phyloP scores from a whole-genome alignment of 2,797 vertebrate genomes.

The Falco novaeseelandiae region DNA sequence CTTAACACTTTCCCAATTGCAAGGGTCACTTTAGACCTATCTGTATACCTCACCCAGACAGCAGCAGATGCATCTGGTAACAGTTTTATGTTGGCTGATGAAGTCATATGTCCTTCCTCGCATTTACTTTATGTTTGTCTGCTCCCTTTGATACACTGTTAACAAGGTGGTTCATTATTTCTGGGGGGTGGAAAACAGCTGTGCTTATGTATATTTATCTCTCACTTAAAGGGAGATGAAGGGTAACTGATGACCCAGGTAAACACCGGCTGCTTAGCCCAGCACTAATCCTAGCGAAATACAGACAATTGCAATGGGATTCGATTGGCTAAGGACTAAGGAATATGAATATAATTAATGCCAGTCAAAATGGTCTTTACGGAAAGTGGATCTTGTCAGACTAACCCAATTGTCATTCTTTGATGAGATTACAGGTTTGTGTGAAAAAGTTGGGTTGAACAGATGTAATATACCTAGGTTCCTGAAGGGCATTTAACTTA shows the following conservation, averaged over 20 bases:
- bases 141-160: not conserved
- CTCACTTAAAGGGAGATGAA: not conserved
- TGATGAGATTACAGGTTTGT: not conserved
- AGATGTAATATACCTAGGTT: not conserved
- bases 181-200: not conserved
- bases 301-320: not conserved
- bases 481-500: not conserved
- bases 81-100: not conserved
- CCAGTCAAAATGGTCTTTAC: not conserved
- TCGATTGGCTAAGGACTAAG: not conserved
- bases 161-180: not conserved
- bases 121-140: not conserved
- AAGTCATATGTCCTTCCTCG: not conserved
- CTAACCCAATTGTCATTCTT: not conserved
- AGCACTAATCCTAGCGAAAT: not conserved
- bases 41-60: not conserved
- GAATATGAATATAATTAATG: slow-evolving; percentile 9
- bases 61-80: not conserved
- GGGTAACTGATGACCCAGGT: not conserved
- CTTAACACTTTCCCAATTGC: not conserved
- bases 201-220: not conserved
- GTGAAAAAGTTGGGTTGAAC: not conserved
- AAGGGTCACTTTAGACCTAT: not conserved
- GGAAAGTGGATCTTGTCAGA: not conserved
- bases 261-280: not conserved